phyloP scores from a whole-genome alignment of 1,140 invertebrate species.

The Polypedilum vanderplanki region DNA sequence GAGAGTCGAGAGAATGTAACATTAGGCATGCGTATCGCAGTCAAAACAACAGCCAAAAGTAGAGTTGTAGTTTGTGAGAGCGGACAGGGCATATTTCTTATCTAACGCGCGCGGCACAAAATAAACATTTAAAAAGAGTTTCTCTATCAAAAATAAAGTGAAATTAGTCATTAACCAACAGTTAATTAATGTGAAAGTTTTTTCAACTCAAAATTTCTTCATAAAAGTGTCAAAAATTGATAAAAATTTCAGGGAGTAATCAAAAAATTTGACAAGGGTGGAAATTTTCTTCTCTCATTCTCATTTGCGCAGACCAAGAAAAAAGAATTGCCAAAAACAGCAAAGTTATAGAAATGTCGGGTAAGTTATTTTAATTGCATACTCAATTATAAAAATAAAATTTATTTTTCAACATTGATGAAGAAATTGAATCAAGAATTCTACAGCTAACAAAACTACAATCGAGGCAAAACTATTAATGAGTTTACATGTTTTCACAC shows the following conservation, averaged over 20 bases:
- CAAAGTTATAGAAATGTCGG: neutral
- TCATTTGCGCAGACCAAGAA: neutral
- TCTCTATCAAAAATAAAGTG: neutral
- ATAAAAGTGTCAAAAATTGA: neutral
- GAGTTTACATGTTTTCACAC: neutral
- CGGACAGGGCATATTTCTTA: neutral
- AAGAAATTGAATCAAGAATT: neutral
- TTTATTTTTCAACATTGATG: neutral
- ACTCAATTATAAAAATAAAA: too few species aligned
- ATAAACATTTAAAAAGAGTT: neutral
- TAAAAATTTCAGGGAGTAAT: neutral
- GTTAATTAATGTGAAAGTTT: conserved; percentile 4
- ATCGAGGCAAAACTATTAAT: neutral
- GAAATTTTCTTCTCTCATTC: neutral
- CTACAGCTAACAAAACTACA: neutral
- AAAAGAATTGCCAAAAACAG: neutral
- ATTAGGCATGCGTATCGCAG: conserved; percentile 12
- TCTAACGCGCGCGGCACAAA: conserved; percentile 1
- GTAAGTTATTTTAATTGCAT: neutral
- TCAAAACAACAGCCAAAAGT: conserved; percentile 15
- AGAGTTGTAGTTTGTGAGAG: neutral
- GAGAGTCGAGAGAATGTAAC: neutral
- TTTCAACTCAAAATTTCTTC: neutral
- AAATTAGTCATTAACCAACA: neutral
- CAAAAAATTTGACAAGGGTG: conserved; percentile 23